Evolutionary conservation across 1,140 invertebrate genomes (phyloP).

Genomic region (Drosophila quadrilineata): DNA sequence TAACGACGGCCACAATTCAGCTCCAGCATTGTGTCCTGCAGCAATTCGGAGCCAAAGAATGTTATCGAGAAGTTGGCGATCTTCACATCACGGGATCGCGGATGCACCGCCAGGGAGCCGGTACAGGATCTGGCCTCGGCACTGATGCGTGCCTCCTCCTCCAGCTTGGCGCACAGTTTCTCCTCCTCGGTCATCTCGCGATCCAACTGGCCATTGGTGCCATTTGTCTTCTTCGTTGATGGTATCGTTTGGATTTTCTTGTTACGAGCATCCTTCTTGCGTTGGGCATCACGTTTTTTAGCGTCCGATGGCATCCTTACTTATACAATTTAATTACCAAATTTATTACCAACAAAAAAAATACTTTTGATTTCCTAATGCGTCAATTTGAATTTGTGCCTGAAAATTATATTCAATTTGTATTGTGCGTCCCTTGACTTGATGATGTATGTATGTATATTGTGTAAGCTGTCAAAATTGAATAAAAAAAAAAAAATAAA

Average conservation of each 20-base stretch:
- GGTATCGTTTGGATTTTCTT: conserved; percentile 85
- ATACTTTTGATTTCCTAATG: too few species aligned
- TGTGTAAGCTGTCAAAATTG: too few species aligned
- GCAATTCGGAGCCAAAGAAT: conserved; percentile 97
- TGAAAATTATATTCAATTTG: too few species aligned
- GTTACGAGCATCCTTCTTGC: conserved; percentile 96
- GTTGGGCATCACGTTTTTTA: conserved; percentile 97
- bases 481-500: too few species aligned
- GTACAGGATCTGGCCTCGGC: conserved; percentile 97
- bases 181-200: conserved; percentile 85
- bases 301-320: conserved; percentile 81
- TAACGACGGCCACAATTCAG: conserved; percentile 98
- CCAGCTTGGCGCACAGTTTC: conserved; percentile 92
- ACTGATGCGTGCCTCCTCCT: conserved; percentile 94
- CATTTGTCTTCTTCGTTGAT: conserved; percentile 75
- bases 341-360: background rate
- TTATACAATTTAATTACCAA: background rate
- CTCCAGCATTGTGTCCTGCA: conserved; percentile 97
- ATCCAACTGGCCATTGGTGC: conserved; percentile 62
- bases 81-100: conserved; percentile 97
- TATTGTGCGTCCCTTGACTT: too few species aligned
- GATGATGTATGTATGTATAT: conserved; percentile 7
- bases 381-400: too few species aligned
- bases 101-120: conserved; percentile 96
- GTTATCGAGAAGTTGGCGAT: conserved; percentile 98